Conservation (phyloP, 2,888 invertebrate genomes). For the Steromphala cineraria region DNA sequence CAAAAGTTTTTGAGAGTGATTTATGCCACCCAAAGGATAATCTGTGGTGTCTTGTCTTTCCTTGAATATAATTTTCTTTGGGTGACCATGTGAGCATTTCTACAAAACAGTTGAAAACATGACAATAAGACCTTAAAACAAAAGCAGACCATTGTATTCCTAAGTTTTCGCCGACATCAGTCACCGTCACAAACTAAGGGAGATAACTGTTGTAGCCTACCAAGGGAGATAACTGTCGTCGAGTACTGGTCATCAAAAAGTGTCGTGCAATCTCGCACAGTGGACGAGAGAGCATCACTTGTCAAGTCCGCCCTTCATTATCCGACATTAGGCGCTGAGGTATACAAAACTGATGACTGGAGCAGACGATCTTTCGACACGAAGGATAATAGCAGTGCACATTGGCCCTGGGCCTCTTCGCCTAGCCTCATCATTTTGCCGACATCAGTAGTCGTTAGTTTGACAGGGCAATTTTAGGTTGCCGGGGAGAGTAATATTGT, state of each 20-base stretch:
- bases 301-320: conserved; percentile 27
- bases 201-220: not conserved
- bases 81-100: too few species aligned
- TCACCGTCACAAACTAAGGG: not conserved
- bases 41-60: too few species aligned
- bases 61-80: too few species aligned
- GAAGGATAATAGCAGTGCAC: not conserved
- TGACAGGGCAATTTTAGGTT: conserved; percentile 30
- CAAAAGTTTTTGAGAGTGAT: too few species aligned
- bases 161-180: too few species aligned
- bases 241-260: not conserved
- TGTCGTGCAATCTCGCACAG: not conserved
- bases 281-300: conserved; percentile 20
- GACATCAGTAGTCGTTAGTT: conserved; percentile 27
- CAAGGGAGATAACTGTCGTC: not conserved
- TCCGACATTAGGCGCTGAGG: conserved; percentile 20
- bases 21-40: too few species aligned
- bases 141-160: too few species aligned
- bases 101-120: too few species aligned
- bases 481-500: conserved; percentile 36
- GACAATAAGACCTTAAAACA: too few species aligned
- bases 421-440: conserved; percentile 2
- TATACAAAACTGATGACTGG: conserved; percentile 8
- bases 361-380: conserved; percentile 23
- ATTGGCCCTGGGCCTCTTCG: not conserved